Evolutionary conservation across 2,113 vertebrate species (phyloP), one percentile per base, ranked within the genome.

Genomic region (Embiotoca jacksoni): DNA sequence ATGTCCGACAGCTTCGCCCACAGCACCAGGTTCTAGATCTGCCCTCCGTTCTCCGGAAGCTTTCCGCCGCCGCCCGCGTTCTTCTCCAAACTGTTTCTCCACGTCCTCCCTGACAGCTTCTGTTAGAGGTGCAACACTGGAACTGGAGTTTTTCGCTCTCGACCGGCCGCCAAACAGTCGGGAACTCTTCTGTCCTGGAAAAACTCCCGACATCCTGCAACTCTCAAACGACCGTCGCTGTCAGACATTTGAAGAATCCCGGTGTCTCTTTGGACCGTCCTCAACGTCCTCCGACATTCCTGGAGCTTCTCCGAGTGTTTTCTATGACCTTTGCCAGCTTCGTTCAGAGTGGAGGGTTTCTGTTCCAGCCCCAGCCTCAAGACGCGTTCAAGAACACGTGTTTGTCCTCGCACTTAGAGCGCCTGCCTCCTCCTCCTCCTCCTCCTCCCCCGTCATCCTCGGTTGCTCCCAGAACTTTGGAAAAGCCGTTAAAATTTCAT

Each of bases 1-100:
- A 93, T 97, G 95, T 97, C 97, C 0, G 97, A 99, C 67, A 95
- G 96, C 53, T 97, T 97, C 81, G 95, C 94, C 88, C 93, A 96
- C 89, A 98, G 96, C 92, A 99, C 98, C 44, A 96, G 96, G 88
- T 98, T 99, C 92, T 99, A 86, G 68, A 57, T 7, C 11, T 3
- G 14, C 23, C 10, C 7, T 31, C 31, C 3, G 11, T 37, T 52
- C 36, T 52, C 3, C 30, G 39, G 33, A 0, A 3, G 0, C 49
- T 23, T 23, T n/a, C 15, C 15, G 7, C 5, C 8, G 11, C 41
- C 41, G 6, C 2, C 41, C 41, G 4, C 10, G 6, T 44, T 44
- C 9, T 44, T 44, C 7, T 41, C 7, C 7, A 41, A 41, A 10
- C 23, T 23, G 10, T 41, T 41, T 9, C 39, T 41, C 10, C 39